Evolutionary conservation across 2,797 vertebrate species (phyloP), one percentile per base, ranked within the genome.

Genomic region (Falco berigora): DNA sequence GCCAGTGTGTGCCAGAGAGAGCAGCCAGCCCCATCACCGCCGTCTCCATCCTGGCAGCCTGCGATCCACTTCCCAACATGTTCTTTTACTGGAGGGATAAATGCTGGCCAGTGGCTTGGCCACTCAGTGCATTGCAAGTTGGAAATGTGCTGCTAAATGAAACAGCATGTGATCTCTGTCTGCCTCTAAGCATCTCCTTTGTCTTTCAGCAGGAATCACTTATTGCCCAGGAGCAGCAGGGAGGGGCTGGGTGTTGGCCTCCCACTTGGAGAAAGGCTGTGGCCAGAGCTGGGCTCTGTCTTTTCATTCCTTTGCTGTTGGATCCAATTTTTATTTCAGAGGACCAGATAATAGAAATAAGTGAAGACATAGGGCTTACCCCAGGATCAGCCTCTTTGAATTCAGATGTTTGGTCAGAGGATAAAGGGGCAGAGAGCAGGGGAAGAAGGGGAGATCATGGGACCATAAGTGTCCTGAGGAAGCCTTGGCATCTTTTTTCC

Each of bases 321-420:
- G 58, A 94, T 82, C 56, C 61, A 18, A 18, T 82, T 94, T 90
- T 64, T 75, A 66, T 86, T 92, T 92, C 79, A 84, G 85, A 78
- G 69, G 58, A 75, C 21, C 50, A 74, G 64, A 71, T 56, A 88
- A 84, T 28, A 88, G 76, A 95, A 91, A 88, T 52, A 62, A 86
- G 32, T 49, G 64, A 95, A 79, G 53, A 56, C 34, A 36, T 6
- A 50, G 44, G 23, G 49, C 62, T 69, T 73, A 76, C n/a, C 34
- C 46, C 34, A 67, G 56, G n/a, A 93, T 47, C 76, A 56, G 55
- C 28, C 36, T 85, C 63, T 94, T 6, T 87, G 89, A 83, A 88
- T 76, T 76, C 63, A 82, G 71, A 38, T 32, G 32, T 93, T 92
- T 95, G 79, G 85, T 94, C 59, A 92, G 52, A 1, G 7, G 59